Evolutionary conservation across 53 echinoderm and acorn worm genomes (phyloP), one percentile per base, ranked within the genome.

Genomic region (Henricia sp.): DNA sequence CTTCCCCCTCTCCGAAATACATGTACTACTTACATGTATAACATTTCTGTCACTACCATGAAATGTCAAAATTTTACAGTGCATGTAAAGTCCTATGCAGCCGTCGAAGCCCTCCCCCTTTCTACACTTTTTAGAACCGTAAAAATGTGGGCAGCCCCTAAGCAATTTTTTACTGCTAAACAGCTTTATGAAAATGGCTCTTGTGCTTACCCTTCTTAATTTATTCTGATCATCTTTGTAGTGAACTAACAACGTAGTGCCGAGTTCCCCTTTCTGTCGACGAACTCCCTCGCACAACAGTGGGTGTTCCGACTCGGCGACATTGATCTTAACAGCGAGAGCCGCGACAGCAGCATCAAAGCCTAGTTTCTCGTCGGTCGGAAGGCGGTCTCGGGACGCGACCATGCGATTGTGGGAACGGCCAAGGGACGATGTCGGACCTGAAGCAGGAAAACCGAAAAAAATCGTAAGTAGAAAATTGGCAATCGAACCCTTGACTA

Each of bases 241-340:
- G 40, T 91, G 91, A 13, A 92, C 78, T 40, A 94, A 78, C 82
- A 97, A 76, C 30, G 93, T 71, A 5, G 92, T 87, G 9, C 92
- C 90, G 26, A 97, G 80, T 52, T 97, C 97, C 12, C 97, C 97
- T 35, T 92, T 66, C 48, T 97, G 97, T 37, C 97, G 43, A 37
- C 97, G 65, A n/a, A 90, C 94, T 0, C 97, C 97, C 42, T 97
- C 97, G 51, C 97, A 97, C 4, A 97, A 85, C 68, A 97, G 43
- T 0, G 97, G 94, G 56, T 94, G 94, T 37, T 94, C 97, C 0
- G 97, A 92, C 72, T 97, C 97, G 3, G 90, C 90, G 36, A 97
- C 94, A 50, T 92, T 97, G 30, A 85, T 90, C 72, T 97, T 97
- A 87, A 97, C 68, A 21, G 92, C 88, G 59, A 97, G 68, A 6